Conservation (phyloP, 92 coral and sea anemone species). For the Metridium senile region DNA sequence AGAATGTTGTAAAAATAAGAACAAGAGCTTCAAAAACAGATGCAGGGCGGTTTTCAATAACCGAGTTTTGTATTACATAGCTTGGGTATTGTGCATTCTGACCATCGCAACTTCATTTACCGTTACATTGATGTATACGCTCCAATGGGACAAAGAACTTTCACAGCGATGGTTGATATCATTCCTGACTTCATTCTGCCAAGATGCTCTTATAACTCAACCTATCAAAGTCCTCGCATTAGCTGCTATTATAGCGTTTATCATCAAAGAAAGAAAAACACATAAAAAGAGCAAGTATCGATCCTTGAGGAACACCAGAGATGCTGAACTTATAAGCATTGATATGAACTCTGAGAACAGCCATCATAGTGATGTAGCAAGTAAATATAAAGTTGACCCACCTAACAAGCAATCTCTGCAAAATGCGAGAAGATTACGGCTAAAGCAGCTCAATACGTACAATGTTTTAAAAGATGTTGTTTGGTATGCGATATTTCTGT, state of each 20-base stretch:
- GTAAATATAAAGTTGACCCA: slow-evolving; percentile 19
- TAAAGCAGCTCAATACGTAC: slow-evolving; percentile 76
- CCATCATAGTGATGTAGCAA: not conserved
- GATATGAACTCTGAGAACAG: slow-evolving; percentile 9
- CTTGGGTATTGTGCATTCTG: slow-evolving; percentile 65
- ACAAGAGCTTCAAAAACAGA: slow-evolving; percentile 2
- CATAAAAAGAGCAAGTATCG: slow-evolving; percentile 32
- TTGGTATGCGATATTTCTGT: slow-evolving; percentile 62
- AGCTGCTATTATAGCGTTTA: slow-evolving; percentile 60
- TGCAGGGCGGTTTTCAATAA: slow-evolving; percentile 18
- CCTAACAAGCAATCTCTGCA: slow-evolving; percentile 46
- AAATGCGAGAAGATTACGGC: slow-evolving; percentile 58
- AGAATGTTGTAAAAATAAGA: slow-evolving; percentile 25
- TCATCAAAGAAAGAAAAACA: slow-evolving; percentile 58
- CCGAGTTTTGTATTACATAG: slow-evolving; percentile 43
- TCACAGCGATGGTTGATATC: slow-evolving; percentile 87
- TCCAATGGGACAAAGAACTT: slow-evolving; percentile 86
- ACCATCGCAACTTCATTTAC: slow-evolving; percentile 51
- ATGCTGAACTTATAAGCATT: not conserved
- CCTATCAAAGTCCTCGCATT: slow-evolving; percentile 72
- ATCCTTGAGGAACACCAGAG: slow-evolving; percentile 25
- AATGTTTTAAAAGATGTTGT: slow-evolving; percentile 65
- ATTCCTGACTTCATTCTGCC: slow-evolving; percentile 77
- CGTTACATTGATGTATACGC: slow-evolving; percentile 70
- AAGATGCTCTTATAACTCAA: slow-evolving; percentile 79